phyloP scores from a whole-genome alignment of 2,113 vertebrate species.

The Boleophthalmus pectinirostris region DNA sequence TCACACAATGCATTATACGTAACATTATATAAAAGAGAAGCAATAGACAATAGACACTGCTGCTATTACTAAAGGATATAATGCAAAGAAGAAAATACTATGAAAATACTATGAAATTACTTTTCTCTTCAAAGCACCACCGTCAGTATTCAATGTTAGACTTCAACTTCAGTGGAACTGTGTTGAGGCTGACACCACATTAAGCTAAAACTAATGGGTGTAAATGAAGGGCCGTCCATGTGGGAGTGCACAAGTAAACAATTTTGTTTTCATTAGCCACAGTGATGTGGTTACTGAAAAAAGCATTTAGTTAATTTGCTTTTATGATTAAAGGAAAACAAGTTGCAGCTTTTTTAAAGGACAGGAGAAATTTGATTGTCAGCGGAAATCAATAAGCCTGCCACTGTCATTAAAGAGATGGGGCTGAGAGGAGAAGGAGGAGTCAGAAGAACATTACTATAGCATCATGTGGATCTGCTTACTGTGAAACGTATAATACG shows the following conservation, averaged over 20 bases:
- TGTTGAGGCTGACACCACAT: not conserved
- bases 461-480: not conserved
- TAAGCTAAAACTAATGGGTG: slow-evolving; percentile 1
- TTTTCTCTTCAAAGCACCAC: not conserved
- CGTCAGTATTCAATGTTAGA: not conserved
- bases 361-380: slow-evolving; percentile 20
- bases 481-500: not conserved
- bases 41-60: not conserved
- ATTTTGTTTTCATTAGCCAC: slow-evolving; percentile 35
- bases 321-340: slow-evolving; percentile 37
- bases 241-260: slow-evolving; percentile 22
- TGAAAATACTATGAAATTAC: not conserved
- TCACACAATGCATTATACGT: not conserved
- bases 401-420: not conserved
- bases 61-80: not conserved
- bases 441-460: not conserved
- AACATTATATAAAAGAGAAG: not conserved
- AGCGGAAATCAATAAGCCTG: slow-evolving; percentile 27
- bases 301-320: slow-evolving; percentile 22
- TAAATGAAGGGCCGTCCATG: slow-evolving; percentile 9
- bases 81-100: not conserved
- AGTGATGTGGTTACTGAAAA: slow-evolving; percentile 20
- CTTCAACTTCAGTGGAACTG: slow-evolving; percentile 5
- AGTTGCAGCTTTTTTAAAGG: slow-evolving; percentile 17
- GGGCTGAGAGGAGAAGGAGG: not conserved